These are phyloP conservation scores for Thalassoma bifasciatum DNA, from an alignment of 2,113 vertebrate species.

Conservation along the genomic window DNA sequence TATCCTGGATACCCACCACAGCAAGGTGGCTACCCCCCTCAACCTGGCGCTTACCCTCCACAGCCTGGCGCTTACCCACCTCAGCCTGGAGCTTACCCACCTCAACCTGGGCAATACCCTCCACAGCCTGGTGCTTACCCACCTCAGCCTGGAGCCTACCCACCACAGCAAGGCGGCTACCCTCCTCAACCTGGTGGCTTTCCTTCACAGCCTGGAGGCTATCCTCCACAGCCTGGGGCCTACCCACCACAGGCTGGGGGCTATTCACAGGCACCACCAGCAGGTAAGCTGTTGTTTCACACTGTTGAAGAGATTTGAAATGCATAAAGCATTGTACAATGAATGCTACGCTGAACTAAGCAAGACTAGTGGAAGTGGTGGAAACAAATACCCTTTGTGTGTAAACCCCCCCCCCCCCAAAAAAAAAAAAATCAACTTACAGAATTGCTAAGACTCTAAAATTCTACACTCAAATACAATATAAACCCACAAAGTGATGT, in stretches of 20 bases:
- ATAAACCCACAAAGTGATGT: too few species aligned
- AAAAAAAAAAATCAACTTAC: too few species aligned
- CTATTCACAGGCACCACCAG: conserved; percentile 68
- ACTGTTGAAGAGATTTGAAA: not conserved
- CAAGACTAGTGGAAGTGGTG: too few species aligned
- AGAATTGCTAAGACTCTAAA: too few species aligned
- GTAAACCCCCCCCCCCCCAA: too few species aligned
- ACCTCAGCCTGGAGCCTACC: conserved; percentile 48
- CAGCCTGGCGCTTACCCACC: conserved; percentile 84
- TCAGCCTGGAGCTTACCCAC: conserved; percentile 76
- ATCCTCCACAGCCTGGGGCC: conserved; percentile 59
- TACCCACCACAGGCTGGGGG: conserved; percentile 61
- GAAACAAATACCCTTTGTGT: too few species aligned
- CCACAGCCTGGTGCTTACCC: conserved; percentile 69
- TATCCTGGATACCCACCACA: conserved; percentile 89
- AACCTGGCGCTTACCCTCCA: conserved; percentile 75
- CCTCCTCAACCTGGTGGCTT: conserved; percentile 65
- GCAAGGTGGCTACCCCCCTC: conserved; percentile 41
- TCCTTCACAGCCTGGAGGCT: conserved; percentile 71
- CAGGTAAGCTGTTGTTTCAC: conserved; percentile 67
- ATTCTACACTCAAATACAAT: too few species aligned
- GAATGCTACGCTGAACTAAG: not conserved
- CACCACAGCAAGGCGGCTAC: conserved; percentile 65
- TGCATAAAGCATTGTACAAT: not conserved
- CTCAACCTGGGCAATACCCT: conserved; percentile 61